Conservation (phyloP, 2,113 vertebrate species). For the Bubo scandiacus region DNA sequence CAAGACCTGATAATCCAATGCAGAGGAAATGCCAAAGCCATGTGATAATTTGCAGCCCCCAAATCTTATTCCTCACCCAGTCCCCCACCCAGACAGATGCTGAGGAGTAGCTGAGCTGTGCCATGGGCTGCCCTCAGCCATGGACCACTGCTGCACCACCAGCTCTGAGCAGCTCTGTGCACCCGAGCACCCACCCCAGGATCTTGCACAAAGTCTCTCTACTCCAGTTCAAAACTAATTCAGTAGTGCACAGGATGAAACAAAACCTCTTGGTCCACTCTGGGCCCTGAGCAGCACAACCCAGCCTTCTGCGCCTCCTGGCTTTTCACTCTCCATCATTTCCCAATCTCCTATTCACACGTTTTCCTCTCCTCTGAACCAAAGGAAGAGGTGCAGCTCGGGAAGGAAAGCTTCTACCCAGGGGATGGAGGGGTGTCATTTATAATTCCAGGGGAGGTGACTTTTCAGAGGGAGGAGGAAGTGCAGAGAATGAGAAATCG, state of each 20-base stretch:
- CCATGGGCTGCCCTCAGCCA: not conserved
- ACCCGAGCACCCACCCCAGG: not conserved
- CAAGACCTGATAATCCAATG: not conserved
- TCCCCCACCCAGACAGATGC: not conserved
- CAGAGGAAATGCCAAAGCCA: not conserved
- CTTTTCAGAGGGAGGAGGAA: not conserved
- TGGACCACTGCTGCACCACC: not conserved
- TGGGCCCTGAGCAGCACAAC: too few relatives aligned
- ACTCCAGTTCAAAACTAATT: not conserved
- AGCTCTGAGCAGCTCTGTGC: not conserved
- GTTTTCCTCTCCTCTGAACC: rapidly evolving
- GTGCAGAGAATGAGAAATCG: not conserved
- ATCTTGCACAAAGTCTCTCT: not conserved
- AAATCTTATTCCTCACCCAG: not conserved
- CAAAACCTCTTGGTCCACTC: rapidly evolving
- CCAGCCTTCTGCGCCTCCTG: rapidly evolving
- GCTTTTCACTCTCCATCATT: not conserved
- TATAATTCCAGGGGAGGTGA: not conserved
- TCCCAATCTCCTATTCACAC: not conserved
- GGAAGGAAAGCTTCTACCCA: not conserved
- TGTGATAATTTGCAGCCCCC: not conserved
- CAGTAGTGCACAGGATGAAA: not conserved
- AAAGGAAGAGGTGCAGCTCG: not conserved
- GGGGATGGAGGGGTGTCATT: not conserved
- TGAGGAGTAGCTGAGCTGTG: not conserved